Percentiles rank a stretch among this genome's conserved stretches.
phyloP scores from a whole-genome alignment of 2,888 invertebrate species.

The Ganaspis brasiliensis region DNA sequence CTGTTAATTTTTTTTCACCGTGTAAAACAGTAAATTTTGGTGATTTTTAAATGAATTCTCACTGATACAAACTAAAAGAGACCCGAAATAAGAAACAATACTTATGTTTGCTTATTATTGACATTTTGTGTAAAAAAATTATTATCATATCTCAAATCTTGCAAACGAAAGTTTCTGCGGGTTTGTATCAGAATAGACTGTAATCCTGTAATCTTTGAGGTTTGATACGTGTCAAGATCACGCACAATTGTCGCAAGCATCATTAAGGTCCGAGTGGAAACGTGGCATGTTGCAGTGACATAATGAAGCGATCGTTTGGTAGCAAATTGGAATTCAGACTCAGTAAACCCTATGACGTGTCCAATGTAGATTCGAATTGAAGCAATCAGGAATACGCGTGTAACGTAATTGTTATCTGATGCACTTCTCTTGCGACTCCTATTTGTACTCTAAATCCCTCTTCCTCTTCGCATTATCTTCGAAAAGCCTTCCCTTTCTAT shows the following conservation, averaged over 20 bases:
- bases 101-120: too few relatives aligned
- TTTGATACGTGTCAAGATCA: conserved; percentile 16
- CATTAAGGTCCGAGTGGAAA: conserved; percentile 1
- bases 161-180: too few relatives aligned
- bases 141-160: too few relatives aligned
- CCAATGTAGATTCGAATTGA: conserved; percentile 59
- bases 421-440: neutral
- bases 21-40: too few relatives aligned
- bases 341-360: conserved; percentile 60
- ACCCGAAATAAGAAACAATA: too few relatives aligned
- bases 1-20: too few relatives aligned
- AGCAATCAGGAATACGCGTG: conserved; percentile 75
- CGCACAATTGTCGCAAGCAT: conserved; percentile 21
- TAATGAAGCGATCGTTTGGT: conserved; percentile 59
- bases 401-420: conserved; percentile 57
- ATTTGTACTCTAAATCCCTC: conserved; percentile 13
- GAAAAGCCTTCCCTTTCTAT: too few relatives aligned
- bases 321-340: conserved; percentile 61
- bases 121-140: too few relatives aligned
- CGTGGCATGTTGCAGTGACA: conserved; percentile 15
- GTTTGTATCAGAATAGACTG: neutral
- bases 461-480: neutral
- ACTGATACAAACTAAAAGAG: too few relatives aligned
- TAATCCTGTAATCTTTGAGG: neutral
- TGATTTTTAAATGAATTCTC: too few relatives aligned